Evolutionary conservation across 2,888 invertebrate genomes (phyloP), one percentile per base, ranked within the genome.

Genomic region (Nomada goodeniana): DNA sequence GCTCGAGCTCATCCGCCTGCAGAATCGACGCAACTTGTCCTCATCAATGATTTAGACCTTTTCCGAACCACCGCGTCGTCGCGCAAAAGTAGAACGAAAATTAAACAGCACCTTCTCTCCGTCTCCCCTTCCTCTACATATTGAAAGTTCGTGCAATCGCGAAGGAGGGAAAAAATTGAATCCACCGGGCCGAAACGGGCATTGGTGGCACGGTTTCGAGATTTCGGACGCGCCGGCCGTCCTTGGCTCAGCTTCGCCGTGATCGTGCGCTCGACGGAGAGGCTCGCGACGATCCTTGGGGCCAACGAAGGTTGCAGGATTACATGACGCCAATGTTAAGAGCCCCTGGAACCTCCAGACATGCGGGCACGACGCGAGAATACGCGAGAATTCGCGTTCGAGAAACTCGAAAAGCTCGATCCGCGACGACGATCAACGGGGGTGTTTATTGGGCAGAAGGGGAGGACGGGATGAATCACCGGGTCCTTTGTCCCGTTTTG

Each of bases 291-390:
- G 83, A 74, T 86, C 86, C 86, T 83, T 83, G 83, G 78, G 53
- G 71, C 75, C 75, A 63, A 36, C 86, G 89, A 90, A 90, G 90
- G 90, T 84, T 84, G 80, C 83, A 85, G 89, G 86, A 87, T 86
- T 89, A 86, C 89, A 88, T 75, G 90, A 86, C 85, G 86, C 83
- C 86, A 90, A 89, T 90, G 87, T 76, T 69, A 74, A 86, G 75
- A 87, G 86, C 71, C 82, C 65, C 57, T 50, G 29, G 52, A 67
- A 80, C 65, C 79, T 60, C 36, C 55, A 55, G 75, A 72, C 70
- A 53, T 36, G 59, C 70, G 63, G 42, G 55, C 47, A 83, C 83
- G 52, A 36, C 23, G 42, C 64, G 70, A 2, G 78, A 76, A 86
- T 80, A 86, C 78, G 47, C 61, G 72, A 80, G 59, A 61, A 77